phyloP scores from a whole-genome alignment of 2,888 invertebrate genomes.

The Thera obeliscata region DNA sequence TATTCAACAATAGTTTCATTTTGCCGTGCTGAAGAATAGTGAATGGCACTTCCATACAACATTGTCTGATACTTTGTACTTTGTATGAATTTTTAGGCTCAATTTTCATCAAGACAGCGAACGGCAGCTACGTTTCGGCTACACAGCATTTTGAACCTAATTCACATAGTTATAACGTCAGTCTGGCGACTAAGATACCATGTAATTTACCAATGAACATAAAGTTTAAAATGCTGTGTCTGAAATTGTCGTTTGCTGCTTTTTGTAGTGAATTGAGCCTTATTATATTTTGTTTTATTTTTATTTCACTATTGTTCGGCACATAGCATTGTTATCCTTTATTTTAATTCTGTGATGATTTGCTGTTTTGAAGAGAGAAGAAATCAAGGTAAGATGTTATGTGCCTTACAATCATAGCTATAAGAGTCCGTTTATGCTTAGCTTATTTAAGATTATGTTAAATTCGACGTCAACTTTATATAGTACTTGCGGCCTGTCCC shows the following conservation, averaged over 20 bases:
- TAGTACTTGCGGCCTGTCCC: no score
- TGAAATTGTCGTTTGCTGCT: background rate
- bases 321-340: slow-evolving; percentile 78
- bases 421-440: no score
- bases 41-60: slow-evolving; percentile 81
- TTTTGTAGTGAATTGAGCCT: slow-evolving; percentile 8
- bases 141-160: background rate
- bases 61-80: slow-evolving; percentile 49
- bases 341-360: slow-evolving; percentile 35
- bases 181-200: background rate
- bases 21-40: slow-evolving; percentile 84
- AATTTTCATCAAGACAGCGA: background rate
- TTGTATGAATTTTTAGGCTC: slow-evolving; percentile 46
- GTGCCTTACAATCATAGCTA: slow-evolving; percentile 75
- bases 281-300: slow-evolving; percentile 58
- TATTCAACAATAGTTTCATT: slow-evolving; percentile 58
- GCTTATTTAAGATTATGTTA: no score
- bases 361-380: slow-evolving; percentile 45
- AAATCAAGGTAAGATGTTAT: slow-evolving; percentile 75
- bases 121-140: background rate
- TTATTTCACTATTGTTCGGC: slow-evolving; percentile 94
- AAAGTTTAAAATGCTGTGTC: background rate
- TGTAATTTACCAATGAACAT: background rate
- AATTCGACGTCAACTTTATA: no score
- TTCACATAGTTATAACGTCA: background rate